Base-by-base conservation (phyloP, 2,888 invertebrate species). In the Aphodius sticticus region DNA sequence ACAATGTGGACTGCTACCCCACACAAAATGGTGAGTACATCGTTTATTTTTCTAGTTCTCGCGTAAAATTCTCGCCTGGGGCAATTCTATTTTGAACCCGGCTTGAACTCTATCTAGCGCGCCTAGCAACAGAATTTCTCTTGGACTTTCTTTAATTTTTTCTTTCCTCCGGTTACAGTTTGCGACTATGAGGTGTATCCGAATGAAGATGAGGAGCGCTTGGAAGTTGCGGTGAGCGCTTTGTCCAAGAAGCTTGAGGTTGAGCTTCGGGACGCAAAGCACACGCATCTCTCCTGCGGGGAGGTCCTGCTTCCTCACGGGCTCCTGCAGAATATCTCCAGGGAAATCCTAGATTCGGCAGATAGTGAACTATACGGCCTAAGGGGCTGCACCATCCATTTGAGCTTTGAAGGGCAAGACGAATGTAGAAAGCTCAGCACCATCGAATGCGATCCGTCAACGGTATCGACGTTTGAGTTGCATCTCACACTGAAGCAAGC, bases 341-440 rank as follows among this genome's bases (percentile, higher is more conserved):
- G 93, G 82, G 95, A 96, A 87, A 94, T 96, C 81, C 91, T 97
- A 77, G 92, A 93, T 79, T 94, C 96, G 91, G 96, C 97, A 0
- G 96, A 96, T 88, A 94, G 94, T 76, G 97, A 97, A 89, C 97
- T 97, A 16, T 97, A 96, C 90, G 97, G 97, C 76, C 92, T 97
- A 77, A 91, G 96, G 84, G 97, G 97, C 70, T 96, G 96, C 86
- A 94, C 95, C n/a, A 91, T 97, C 82, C 95, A 94, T 89, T 93
- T 97, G 80, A 94, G 95, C 89, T 95, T 96, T 86, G 95, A 96
- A 88, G 94, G 94, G 78, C 92, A 92, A 85, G 69, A 78, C 6
- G 89, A 91, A 82, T 91, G 92, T 88, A 91, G 94, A 85, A 92
- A 93, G 87, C 92, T 97, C 85, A 95, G 95, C 75, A 94, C 94